Base-by-base conservation (phyloP, 2,797 vertebrate species). In the Argentina silus region DNA sequence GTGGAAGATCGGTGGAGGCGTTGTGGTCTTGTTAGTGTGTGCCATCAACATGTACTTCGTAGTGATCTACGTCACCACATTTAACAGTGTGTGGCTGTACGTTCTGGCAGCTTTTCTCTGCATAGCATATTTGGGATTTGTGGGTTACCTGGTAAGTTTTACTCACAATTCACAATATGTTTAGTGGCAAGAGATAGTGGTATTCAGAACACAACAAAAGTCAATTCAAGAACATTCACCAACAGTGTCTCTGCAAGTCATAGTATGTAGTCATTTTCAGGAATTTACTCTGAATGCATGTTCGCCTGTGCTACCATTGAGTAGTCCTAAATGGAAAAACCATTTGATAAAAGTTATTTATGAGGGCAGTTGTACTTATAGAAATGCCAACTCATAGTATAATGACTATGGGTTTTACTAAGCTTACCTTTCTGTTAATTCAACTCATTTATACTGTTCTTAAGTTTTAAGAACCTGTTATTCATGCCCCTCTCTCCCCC, bases 11-110 rank as follows among this genome's bases (percentile, higher is more conserved):
- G 87, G 89, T 0, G 96, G 96, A 0, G 95, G 95, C 0, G 2
- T 95, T 9, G 74, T 96, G 7, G 92, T 96, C 73, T 69, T 98
- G 42, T 5, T 95, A 0, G 86, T 98, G 74, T 96, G 95, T 2
- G 65, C 69, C 81, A 96, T 98, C 80, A 98, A 98, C 90, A 93
- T 95, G 86, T 98, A 97, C 87, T 97, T 98, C 1, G 96, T 98
- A 6, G 89, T 95, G 77, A 80, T 92, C 21, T 98, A 96, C 0
- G 95, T 97, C 75, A 86, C 85, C 0, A 68, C 86, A 0, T 88
- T 98, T 0, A 76, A 92, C 73, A 93, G 91, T 2, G 0, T 92
- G 72, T 88, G 87, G n/a, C 85, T 96, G 9, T 97, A 97, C 14
- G 63, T 96, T 0, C 82, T 94, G 51, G 93, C 95, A 0, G 91